Conservation (phyloP, 2,113 vertebrate genomes). For the Mugil cephalus region DNA sequence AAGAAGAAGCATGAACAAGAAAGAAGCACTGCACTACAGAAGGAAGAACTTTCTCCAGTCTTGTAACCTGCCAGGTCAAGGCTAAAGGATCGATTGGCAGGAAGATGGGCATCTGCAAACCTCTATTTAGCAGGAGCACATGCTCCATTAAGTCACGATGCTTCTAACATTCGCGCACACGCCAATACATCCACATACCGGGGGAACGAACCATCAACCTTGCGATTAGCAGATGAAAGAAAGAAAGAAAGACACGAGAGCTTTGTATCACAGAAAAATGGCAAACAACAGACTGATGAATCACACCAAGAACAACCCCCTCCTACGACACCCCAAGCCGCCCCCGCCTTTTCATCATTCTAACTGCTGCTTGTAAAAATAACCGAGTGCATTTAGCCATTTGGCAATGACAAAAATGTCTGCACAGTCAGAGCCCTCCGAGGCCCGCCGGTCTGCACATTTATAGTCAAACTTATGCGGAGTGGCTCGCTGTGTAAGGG, state of each 20-base stretch:
- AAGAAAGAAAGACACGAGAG: neutral
- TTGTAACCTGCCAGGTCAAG: no score
- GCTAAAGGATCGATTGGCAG: no score
- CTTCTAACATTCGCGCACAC: no score
- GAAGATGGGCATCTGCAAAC: no score
- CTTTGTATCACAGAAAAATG: slow-evolving; percentile 3
- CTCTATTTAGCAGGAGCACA: neutral
- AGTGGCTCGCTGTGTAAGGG: slow-evolving; percentile 57
- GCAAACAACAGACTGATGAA: slow-evolving; percentile 29
- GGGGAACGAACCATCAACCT: no score
- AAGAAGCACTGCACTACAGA: no score
- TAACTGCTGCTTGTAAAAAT: slow-evolving; percentile 70
- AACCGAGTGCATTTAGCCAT: slow-evolving; percentile 66
- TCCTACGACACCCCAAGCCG: neutral
- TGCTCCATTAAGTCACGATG: no score
- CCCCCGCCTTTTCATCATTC: slow-evolving; percentile 46
- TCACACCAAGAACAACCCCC: slow-evolving; percentile 31
- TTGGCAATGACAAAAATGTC: slow-evolving; percentile 70
- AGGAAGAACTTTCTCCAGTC: no score
- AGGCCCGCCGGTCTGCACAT: slow-evolving; percentile 59
- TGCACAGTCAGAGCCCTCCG: slow-evolving; percentile 64
- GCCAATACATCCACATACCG: no score
- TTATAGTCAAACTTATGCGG: slow-evolving; percentile 54
- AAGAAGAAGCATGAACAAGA: no score
- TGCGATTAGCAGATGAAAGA: neutral